A percentile compares a stretch with the other conserved stretches of the same genome.
Evolutionary conservation across 2,888 invertebrate genomes (phyloP).

Genomic region (Patella pellucida): DNA sequence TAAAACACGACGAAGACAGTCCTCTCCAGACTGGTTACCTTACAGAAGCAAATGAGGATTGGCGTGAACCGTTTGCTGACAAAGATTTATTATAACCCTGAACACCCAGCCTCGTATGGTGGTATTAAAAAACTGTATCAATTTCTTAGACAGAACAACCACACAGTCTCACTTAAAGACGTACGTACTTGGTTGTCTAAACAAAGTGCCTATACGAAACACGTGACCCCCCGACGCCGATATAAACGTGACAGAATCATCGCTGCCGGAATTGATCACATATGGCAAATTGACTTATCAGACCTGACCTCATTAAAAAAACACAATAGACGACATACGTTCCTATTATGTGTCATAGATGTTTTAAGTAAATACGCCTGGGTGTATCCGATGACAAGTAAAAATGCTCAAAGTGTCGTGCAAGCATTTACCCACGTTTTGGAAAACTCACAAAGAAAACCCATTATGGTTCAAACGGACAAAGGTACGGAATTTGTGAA

Average conservation of each 20-base stretch:
- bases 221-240: too few relatives aligned
- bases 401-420: slow-evolving; percentile 32
- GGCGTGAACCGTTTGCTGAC: background rate
- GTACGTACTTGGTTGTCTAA: background rate
- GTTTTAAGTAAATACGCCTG: slow-evolving; percentile 45
- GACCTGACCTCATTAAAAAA: background rate
- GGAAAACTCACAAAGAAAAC: slow-evolving; percentile 25
- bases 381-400: slow-evolving; percentile 43
- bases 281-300: slow-evolving; percentile 35
- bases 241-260: too few relatives aligned
- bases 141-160: background rate
- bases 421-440: slow-evolving; percentile 35
- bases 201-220: too few relatives aligned
- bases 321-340: slow-evolving; percentile 40
- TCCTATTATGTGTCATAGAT: slow-evolving; percentile 51
- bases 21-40: background rate
- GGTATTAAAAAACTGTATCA: background rate
- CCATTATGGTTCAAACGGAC: slow-evolving; percentile 40
- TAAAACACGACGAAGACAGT: background rate
- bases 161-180: background rate
- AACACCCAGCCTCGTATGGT: background rate
- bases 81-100: background rate
- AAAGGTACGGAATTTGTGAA: slow-evolving; percentile 44
- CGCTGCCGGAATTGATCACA: slow-evolving; percentile 45
- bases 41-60: background rate